A percentile compares a stretch with the other conserved stretches of the same genome.
These are phyloP conservation scores for Boloria euphrosyne DNA, from an alignment of 2,888 invertebrate genomes.

Conservation along the genomic window DNA sequence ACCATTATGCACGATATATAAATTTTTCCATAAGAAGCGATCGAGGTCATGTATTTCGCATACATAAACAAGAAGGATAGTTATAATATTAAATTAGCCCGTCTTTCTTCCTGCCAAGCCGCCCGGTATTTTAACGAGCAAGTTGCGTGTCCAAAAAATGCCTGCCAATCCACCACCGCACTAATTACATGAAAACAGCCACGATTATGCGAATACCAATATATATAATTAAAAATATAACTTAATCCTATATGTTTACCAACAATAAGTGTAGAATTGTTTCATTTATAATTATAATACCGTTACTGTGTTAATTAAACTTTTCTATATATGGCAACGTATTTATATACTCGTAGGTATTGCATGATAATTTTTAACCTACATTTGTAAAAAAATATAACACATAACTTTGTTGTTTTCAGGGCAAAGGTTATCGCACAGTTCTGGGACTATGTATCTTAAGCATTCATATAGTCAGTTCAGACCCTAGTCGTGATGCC, in stretches of 20 bases:
- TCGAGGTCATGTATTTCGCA: constrained; percentile 65
- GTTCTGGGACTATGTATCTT: constrained; percentile 41
- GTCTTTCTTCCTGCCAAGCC: constrained; percentile 59
- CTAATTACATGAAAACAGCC: constrained; percentile 64
- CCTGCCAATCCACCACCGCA: constrained; percentile 51
- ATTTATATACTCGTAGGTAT: not conserved
- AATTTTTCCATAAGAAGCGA: constrained; percentile 57
- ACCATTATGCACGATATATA: constrained; percentile 45
- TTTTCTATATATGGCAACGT: not conserved
- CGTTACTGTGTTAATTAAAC: not conserved
- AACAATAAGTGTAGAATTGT: not conserved
- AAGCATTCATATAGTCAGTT: constrained; percentile 37
- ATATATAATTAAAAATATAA: constrained; percentile 33
- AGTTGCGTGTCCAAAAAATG: constrained; percentile 57
- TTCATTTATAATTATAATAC: not conserved
- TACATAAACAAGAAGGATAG: constrained; percentile 63
- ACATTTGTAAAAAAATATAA: not conserved
- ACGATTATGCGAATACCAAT: constrained; percentile 36
- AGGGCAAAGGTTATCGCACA: constrained; percentile 41
- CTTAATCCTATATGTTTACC: constrained; percentile 13
- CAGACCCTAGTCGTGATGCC: constrained; percentile 40
- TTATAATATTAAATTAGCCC: constrained; percentile 68
- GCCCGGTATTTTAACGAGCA: constrained; percentile 74
- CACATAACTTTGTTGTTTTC: constrained; percentile 32
- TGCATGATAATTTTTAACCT: not conserved